Conservation (phyloP, 2,888 invertebrate genomes). For the Eristalis pertinax region DNA sequence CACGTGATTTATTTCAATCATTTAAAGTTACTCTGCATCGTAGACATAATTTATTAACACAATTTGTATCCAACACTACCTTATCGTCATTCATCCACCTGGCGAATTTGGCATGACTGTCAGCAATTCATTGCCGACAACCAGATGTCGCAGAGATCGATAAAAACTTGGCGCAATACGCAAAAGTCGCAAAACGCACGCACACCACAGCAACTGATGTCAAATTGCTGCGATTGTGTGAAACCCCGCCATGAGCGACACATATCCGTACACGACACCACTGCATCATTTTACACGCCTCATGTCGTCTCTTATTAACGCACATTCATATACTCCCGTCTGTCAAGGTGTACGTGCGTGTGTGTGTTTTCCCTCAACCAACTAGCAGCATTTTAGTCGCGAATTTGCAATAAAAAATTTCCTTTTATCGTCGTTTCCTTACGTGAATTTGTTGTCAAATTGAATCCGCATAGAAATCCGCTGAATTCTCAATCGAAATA, state of each 20-base stretch:
- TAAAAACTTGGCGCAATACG: conserved; percentile 42
- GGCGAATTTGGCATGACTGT: conserved; percentile 20
- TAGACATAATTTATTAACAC: too few relatives aligned
- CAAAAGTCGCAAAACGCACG: conserved; percentile 46
- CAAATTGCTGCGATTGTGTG: conserved; percentile 53
- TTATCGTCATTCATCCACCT: conserved; percentile 25
- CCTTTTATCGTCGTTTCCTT: conserved; percentile 33
- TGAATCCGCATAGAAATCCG: conserved; percentile 25
- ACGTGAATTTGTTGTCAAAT: conserved; percentile 47
- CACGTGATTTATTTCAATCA: not conserved
- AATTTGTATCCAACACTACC: not conserved
- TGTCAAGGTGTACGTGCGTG: conserved; percentile 48
- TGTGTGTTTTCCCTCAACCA: conserved; percentile 58
- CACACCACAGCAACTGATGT: conserved; percentile 33
- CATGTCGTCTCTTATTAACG: conserved; percentile 16
- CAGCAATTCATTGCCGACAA: not conserved
- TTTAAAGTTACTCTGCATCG: not conserved
- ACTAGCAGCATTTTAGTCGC: conserved; percentile 66
- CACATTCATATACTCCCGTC: conserved; percentile 11
- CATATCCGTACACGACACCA: conserved; percentile 48
- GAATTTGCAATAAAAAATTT: conserved; percentile 59
- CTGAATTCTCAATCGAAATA: conserved; percentile 15
- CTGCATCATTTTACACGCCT: conserved; percentile 56
- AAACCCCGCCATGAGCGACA: conserved; percentile 63
- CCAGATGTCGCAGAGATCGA: conserved; percentile 31